phyloP scores from a whole-genome alignment of 37 sponge, comb jelly and placozoan genomes.

The Diacarnus erythraeanus region DNA sequence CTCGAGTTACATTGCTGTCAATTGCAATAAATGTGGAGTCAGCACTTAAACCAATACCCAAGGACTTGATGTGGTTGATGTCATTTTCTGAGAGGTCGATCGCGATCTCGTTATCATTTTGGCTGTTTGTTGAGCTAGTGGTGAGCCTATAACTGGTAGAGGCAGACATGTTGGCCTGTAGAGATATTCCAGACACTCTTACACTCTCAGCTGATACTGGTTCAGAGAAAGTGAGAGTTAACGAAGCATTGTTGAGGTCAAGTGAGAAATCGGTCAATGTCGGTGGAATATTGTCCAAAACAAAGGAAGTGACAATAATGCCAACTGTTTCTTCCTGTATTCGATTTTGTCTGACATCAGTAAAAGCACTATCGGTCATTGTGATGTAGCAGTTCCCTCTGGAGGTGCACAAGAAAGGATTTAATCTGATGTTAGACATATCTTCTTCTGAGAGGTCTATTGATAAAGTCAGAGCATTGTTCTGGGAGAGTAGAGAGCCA shows the following conservation, averaged over 20 bases:
- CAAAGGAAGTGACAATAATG: constrained; percentile 50
- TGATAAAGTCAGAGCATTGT: constrained; percentile 32
- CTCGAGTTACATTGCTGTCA: constrained; percentile 44
- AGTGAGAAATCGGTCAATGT: constrained; percentile 67
- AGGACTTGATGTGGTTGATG: constrained; percentile 68
- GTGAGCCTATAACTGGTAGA: constrained; percentile 50
- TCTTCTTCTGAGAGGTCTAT: constrained; percentile 66
- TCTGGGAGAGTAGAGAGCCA: constrained; percentile 18
- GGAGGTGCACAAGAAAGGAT: constrained; percentile 72
- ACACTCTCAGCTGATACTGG: constrained; percentile 62
- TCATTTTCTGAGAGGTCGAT: constrained; percentile 65
- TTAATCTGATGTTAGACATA: constrained; percentile 56
- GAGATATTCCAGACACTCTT: constrained; percentile 48
- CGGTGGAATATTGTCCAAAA: constrained; percentile 65
- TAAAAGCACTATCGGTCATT: constrained; percentile 39
- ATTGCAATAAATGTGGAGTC: constrained; percentile 63
- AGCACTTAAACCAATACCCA: constrained; percentile 41
- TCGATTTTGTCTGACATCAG: constrained; percentile 70
- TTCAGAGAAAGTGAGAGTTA: constrained; percentile 78
- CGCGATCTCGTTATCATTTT: constrained; percentile 43
- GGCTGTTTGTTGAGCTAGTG: constrained; percentile 44
- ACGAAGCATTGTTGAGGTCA: constrained; percentile 45
- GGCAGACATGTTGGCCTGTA: constrained; percentile 20
- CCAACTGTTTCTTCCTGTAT: constrained; percentile 34
- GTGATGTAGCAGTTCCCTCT: constrained; percentile 79